Conservation (phyloP, 2,797 vertebrate species). For the Pogonophryne albipinna region DNA sequence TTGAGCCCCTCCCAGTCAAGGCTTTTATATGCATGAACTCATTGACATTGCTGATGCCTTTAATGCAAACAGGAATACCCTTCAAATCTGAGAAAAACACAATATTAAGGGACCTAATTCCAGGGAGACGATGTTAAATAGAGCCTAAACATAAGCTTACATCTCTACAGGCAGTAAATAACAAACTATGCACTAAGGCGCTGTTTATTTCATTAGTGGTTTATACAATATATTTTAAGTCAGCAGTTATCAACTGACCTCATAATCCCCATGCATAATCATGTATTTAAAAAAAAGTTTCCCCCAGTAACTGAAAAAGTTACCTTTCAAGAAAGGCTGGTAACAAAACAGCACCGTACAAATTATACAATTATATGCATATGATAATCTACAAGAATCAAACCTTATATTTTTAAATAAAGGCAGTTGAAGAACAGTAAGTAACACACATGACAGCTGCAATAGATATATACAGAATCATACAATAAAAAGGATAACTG, state of each 20-base stretch:
- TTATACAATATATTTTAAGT: not conserved
- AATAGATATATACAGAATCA: not conserved
- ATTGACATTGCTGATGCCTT: not conserved
- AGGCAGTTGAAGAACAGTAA: not conserved
- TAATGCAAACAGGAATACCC: constrained; percentile 15
- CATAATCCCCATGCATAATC: constrained; percentile 5
- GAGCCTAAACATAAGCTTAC: not conserved
- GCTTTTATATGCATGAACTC: constrained; percentile 27
- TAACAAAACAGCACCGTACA: not conserved
- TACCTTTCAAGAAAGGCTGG: not conserved
- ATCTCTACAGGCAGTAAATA: not conserved
- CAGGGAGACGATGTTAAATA: no score
- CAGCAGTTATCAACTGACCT: not conserved
- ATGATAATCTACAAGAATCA: constrained; percentile 1
- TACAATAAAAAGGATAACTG: not conserved
- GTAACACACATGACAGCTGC: not conserved
- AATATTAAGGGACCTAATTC: not conserved
- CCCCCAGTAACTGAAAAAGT: not conserved
- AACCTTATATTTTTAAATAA: not conserved
- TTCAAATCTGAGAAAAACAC: constrained; percentile 18
- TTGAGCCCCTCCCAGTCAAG: not conserved
- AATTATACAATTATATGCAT: not conserved
- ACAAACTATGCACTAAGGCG: not conserved
- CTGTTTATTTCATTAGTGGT: constrained; percentile 34
- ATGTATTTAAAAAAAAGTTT: not conserved